phyloP scores from a whole-genome alignment of 2,888 invertebrate genomes.

The Linnaemya tessellans region DNA sequence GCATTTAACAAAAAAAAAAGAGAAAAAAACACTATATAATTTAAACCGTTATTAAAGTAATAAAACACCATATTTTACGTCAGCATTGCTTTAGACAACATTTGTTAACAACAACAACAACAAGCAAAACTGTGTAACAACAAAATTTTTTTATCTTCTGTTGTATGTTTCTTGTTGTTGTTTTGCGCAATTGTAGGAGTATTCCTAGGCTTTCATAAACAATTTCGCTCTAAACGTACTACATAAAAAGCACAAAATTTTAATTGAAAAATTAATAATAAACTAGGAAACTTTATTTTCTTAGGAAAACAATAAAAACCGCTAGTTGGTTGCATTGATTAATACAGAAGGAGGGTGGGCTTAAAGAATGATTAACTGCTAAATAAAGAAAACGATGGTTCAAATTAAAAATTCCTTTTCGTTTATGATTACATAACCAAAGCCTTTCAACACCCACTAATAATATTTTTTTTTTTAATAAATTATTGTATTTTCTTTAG shows the following conservation, averaged over 20 bases:
- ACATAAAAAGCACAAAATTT: conserved; percentile 7
- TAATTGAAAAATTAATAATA: conserved; percentile 58
- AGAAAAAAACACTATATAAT: conserved; percentile 5
- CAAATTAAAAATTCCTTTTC: conserved; percentile 62
- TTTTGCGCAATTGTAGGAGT: conserved; percentile 62
- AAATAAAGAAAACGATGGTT: background rate
- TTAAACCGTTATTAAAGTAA: conserved; percentile 45
- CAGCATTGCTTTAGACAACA: conserved; percentile 26
- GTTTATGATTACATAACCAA: conserved; percentile 60
- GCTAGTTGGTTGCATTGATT: conserved; percentile 50
- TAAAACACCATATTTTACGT: conserved; percentile 51
- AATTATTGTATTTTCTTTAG: conserved; percentile 1
- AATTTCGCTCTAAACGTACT: conserved; percentile 6
- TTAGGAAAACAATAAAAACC: conserved; percentile 43
- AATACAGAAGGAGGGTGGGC: conserved; percentile 41
- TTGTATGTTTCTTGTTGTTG: background rate
- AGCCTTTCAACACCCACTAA: conserved; percentile 71
- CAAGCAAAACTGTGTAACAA: conserved; percentile 34
- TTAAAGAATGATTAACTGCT: conserved; percentile 1
- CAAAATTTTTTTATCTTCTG: conserved; percentile 12
- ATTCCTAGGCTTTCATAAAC: conserved; percentile 27
- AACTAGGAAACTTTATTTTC: conserved; percentile 21
- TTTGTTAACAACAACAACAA: conserved; percentile 37
- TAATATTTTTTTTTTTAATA: conserved; percentile 13
- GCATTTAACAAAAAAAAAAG: background rate